Conservation (phyloP, 2,113 vertebrate species). For the Hystrix brachyura region DNA sequence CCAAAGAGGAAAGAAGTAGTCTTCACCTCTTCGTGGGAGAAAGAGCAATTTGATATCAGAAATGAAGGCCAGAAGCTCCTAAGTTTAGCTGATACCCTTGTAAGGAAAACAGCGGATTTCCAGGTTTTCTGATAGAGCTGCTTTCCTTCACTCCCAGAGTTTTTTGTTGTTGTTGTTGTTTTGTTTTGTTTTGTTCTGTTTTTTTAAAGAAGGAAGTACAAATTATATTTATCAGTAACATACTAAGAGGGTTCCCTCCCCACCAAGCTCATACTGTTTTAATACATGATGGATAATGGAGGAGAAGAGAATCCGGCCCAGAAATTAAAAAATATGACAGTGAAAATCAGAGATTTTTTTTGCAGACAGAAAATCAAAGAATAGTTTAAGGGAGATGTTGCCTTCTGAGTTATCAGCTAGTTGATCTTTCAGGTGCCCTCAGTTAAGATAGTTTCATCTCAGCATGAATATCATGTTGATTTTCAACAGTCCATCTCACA, state of each 20-base stretch:
- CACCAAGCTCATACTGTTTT: background rate
- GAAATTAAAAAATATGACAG: background rate
- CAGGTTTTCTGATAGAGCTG: background rate
- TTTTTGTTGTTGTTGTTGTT: background rate
- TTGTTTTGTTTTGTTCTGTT: no score
- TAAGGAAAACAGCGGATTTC: background rate
- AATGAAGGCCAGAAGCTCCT: background rate
- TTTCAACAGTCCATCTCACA: background rate
- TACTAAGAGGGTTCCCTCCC: background rate
- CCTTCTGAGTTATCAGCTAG: background rate
- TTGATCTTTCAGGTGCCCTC: slow-evolving; percentile 31
- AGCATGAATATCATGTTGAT: background rate
- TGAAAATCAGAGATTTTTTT: background rate
- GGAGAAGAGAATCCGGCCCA: background rate
- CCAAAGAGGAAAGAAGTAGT: background rate
- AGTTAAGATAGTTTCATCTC: background rate
- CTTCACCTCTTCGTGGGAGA: background rate
- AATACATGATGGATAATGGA: background rate
- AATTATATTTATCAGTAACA: background rate
- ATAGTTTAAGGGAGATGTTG: background rate
- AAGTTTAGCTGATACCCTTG: background rate
- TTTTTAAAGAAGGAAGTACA: background rate
- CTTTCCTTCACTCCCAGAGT: background rate
- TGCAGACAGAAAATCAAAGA: background rate
- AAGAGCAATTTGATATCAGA: background rate